Evolutionary conservation across 2,113 vertebrate genomes (phyloP).

Genomic region (Ia io): DNA sequence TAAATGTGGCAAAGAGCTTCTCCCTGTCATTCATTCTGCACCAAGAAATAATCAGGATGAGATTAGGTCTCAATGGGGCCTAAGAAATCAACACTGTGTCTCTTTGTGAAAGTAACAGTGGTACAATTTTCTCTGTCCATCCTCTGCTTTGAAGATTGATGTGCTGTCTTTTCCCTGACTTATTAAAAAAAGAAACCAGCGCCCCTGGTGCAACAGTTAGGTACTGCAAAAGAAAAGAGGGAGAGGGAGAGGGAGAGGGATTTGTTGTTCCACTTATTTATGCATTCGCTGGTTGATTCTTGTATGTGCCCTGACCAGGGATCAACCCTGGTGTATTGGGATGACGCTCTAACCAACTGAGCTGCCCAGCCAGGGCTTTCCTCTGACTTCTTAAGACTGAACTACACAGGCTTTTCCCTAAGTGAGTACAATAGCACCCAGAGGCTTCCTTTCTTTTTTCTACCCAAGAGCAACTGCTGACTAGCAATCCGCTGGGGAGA

Average conservation of each 20-base stretch:
- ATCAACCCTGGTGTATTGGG: neutral
- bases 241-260: too few species aligned
- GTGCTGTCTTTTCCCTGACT: neutral
- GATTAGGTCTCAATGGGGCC: neutral
- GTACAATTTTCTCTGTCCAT: neutral
- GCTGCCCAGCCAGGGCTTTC: neutral
- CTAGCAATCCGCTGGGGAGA: neutral
- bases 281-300: neutral
- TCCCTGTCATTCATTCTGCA: neutral
- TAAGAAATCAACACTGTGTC: neutral
- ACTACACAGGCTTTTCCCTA: neutral
- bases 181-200: neutral
- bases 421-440: neutral
- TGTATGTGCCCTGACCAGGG: neutral
- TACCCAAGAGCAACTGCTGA: neutral
- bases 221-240: too few species aligned
- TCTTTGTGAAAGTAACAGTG: neutral
- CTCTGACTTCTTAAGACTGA: neutral
- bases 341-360: neutral
- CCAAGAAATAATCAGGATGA: neutral
- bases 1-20: neutral
- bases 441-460: neutral
- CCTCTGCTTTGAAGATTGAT: neutral
- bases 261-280: neutral
- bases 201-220: too few species aligned